Percentiles rank a stretch among this genome's conserved stretches.
phyloP scores from a whole-genome alignment of 2,113 vertebrate species.

The Paramisgurnus dabryanus region DNA sequence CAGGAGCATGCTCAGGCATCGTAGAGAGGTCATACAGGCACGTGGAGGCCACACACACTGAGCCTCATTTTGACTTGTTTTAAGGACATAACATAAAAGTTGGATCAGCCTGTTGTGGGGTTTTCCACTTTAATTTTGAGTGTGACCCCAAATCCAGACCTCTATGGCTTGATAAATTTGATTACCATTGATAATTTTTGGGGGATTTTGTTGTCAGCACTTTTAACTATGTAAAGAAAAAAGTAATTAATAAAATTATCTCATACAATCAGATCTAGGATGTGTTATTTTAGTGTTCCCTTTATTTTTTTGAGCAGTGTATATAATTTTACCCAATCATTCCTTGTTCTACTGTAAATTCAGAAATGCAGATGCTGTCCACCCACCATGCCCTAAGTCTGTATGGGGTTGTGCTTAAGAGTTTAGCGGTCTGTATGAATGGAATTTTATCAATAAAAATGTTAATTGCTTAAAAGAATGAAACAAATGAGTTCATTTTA shows the following conservation, averaged over 20 bases:
- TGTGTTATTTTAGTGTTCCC: too few relatives aligned
- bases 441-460: too few relatives aligned
- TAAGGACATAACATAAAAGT: not conserved
- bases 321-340: too few relatives aligned
- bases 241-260: not conserved
- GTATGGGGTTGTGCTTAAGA: too few relatives aligned
- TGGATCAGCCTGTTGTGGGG: not conserved
- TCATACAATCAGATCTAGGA: too few relatives aligned
- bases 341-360: too few relatives aligned
- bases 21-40: not conserved
- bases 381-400: too few relatives aligned
- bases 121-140: constrained; percentile 21
- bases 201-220: constrained; percentile 13
- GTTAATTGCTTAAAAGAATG: too few relatives aligned
- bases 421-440: too few relatives aligned
- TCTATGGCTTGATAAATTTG: constrained; percentile 10
- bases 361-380: too few relatives aligned
- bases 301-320: too few relatives aligned
- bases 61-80: not conserved
- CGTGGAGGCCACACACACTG: not conserved
- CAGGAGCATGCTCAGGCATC: not conserved
- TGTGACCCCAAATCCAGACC: constrained; percentile 17
- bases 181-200: not conserved
- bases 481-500: too few relatives aligned
- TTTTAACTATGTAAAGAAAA: not conserved